Evolutionary conservation across 2,797 vertebrate species (phyloP).

Genomic region (Microchirus variegatus): DNA sequence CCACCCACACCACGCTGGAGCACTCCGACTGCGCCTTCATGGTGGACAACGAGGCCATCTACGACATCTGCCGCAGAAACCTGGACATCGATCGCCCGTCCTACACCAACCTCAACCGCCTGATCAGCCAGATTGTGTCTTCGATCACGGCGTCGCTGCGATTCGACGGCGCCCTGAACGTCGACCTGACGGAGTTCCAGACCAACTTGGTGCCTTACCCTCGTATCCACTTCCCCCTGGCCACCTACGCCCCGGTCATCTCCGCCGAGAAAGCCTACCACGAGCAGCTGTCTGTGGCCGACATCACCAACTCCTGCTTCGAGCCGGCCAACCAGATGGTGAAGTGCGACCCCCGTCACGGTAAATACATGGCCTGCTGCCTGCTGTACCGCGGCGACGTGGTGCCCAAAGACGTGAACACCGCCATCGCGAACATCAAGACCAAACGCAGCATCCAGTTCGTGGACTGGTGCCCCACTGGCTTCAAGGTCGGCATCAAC

Average conservation of each 20-base stretch:
- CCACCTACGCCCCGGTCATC: constrained; percentile 88
- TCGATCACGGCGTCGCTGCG: not conserved
- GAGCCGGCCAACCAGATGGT: constrained; percentile 92
- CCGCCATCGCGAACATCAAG: constrained; percentile 89
- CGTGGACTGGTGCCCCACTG: constrained; percentile 92
- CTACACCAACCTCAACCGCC: not conserved
- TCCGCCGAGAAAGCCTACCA: constrained; percentile 90
- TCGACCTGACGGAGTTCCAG: constrained; percentile 88
- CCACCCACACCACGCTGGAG: constrained; percentile 88
- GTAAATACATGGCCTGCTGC: constrained; percentile 92
- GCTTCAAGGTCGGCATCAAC: constrained; percentile 94
- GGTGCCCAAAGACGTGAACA: constrained; percentile 89
- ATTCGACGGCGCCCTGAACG: constrained; percentile 84
- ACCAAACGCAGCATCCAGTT: constrained; percentile 89
- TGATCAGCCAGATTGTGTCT: not conserved
- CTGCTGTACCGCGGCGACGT: constrained; percentile 89
- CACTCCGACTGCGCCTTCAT: constrained; percentile 91
- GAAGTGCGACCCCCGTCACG: constrained; percentile 88
- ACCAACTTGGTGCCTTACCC: constrained; percentile 89
- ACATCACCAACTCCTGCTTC: constrained; percentile 89
- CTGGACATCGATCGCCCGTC: constrained; percentile 83
- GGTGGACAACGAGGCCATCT: constrained; percentile 92
- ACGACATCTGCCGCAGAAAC: constrained; percentile 89
- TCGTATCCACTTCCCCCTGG: constrained; percentile 88
- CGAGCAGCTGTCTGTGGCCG: constrained; percentile 89